Evolutionary conservation across 2,797 vertebrate species (phyloP).

Genomic region (Sciurus vulgaris): DNA sequence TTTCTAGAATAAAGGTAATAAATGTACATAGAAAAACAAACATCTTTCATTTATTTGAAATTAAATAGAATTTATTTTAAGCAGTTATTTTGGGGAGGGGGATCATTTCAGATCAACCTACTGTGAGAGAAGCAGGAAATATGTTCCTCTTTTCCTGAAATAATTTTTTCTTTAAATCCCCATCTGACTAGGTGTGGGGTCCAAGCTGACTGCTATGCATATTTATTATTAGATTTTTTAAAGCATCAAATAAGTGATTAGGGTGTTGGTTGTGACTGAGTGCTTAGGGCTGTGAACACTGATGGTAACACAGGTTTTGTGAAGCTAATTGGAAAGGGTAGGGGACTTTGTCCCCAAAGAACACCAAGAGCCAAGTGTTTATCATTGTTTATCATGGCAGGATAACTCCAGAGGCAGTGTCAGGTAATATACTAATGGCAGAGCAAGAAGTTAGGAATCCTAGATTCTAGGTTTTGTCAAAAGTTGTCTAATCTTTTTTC

Average conservation of each 20-base stretch:
- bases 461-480: neutral
- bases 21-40: constrained; percentile 19
- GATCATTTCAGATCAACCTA: constrained; percentile 37
- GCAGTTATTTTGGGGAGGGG: neutral
- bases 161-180: neutral
- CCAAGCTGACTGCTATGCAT: neutral
- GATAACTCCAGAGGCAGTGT: neutral
- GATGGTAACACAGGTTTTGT: neutral
- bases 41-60: constrained; percentile 55
- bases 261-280: neutral
- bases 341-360: neutral
- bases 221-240: neutral
- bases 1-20: neutral
- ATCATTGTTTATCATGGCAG: neutral
- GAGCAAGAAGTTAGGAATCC: neutral
- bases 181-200: neutral
- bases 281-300: neutral
- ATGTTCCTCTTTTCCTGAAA: neutral
- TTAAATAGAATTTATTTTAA: constrained; percentile 54
- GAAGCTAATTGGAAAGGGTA: neutral
- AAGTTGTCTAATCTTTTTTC: neutral
- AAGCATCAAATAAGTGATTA: neutral
- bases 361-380: neutral
- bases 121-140: neutral
- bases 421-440: neutral